Evolutionary conservation across 2,888 invertebrate species (phyloP), one percentile per base, ranked within the genome.

Genomic region (Electrophaes corylata): DNA sequence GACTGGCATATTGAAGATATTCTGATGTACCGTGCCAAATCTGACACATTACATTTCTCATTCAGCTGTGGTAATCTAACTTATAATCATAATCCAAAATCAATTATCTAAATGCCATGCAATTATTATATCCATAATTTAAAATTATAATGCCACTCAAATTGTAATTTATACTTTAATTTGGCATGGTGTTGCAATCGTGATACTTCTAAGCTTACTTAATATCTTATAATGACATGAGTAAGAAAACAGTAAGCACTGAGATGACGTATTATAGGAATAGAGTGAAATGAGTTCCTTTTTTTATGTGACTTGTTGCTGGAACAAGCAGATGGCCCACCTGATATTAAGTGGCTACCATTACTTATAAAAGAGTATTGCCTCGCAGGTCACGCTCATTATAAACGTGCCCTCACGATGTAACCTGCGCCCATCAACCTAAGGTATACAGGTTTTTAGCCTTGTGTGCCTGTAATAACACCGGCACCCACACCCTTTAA

Each of bases 11-110:
- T 29, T 26, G 44, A 37, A 48, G 54, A 47, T 18, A 43, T 48
- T 44, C 12, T 56, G 45, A 56, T 56, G 31, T n/a, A n/a, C 45
- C 39, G 39, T 41, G 12, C 8, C 40, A 14, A 54, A 54, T 47
- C 23, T 23, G 46, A 40, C 40, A 54, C 46, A 41, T 46, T 26
- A 16, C 26, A 39, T 45, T 49, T 26, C 18, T 18, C 23, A 39
- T 47, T 47, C 14, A 4, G 11, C 18, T 39, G 20, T 23, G 20
- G 35, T 23, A 49, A 37, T 16, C 19, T 6, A 40, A n/a, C 47
- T 23, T 10, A 37, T 37, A 26, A 43, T 26, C 26, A 18, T 46
- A 46, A 37, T 33, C 26, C 39, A n/a, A 39, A 48, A 48, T 49
- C 29, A 40, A 49, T 49, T 49, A 49, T 41, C 19, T 41, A 31